Evolutionary conservation across 2,113 vertebrate genomes (phyloP), one percentile per base, ranked within the genome.

Genomic region (Rhagologus leucostigma): DNA sequence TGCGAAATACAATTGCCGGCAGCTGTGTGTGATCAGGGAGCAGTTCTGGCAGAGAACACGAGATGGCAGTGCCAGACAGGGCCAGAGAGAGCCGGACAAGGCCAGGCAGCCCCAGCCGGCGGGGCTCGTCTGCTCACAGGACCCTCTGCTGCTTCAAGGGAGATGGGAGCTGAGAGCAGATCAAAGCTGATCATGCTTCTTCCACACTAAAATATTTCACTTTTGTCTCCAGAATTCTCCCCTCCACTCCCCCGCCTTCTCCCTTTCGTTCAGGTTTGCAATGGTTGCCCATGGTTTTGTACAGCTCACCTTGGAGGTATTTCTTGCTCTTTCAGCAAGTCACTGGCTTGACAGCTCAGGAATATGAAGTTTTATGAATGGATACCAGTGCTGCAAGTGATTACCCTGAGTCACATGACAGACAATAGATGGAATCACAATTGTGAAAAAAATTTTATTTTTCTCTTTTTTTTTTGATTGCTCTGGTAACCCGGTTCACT

Each of bases 1-100:
- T 0, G 37, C 26, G 3, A 2, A 12, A 2, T 3, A 3, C 2
- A 46, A 2, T 8, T 17, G 35, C 37, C 33, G 5, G n/a, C 52
- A 4, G 5, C 24, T 55, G 56, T 7, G 37, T 37, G 57, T 15
- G 32, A 29, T 16, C 13, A 19, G 5, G 3, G 46, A 41, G 76
- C 62, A 68, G 62, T 93, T 84, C 60, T 65, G 56, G 23, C 29
- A 17, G 11, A 42, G 15, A 6, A 26, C 96, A 49, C 11, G 23
- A 93, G 96, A 8, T 96, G 96, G 96, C 82, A 80, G 46, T 33
- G 30, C 46, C 46, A 30, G 37, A 16, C 12, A 35, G 35, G 55
- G 62, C 13, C 13, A 30, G 27, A 41, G 19, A 32, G 29, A 41
- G 30, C 19, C 47, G 6, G 15, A 5, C 23, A 42, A 44, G 7